Evolutionary conservation across 1,140 invertebrate genomes (phyloP).

Genomic region (Pectinophora gossypiella): DNA sequence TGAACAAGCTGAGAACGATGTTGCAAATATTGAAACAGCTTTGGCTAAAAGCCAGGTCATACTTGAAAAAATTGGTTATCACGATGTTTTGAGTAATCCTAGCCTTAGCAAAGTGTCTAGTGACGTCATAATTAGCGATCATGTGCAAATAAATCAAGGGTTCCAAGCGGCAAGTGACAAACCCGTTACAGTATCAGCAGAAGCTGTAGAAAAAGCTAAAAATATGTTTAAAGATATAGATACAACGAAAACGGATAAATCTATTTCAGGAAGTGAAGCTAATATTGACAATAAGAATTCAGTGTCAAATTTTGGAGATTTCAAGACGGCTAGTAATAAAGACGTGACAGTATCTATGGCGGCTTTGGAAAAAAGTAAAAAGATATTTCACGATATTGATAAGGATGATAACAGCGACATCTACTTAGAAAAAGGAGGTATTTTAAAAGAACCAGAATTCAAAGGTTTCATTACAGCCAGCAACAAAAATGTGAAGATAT

Average conservation of each 20-base stretch:
- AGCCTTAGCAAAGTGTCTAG: too few relatives aligned
- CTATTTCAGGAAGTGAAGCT: too few relatives aligned
- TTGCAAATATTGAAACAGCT: too few relatives aligned
- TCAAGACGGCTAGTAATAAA: slow-evolving; percentile 39
- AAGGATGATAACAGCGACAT: not conserved
- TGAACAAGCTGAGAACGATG: too few relatives aligned
- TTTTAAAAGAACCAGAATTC: slow-evolving; percentile 9
- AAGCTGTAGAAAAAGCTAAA: slow-evolving; percentile 39
- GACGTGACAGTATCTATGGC: slow-evolving; percentile 34
- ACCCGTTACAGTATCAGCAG: slow-evolving; percentile 34
- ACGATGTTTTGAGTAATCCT: too few relatives aligned
- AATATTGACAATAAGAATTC: too few relatives aligned
- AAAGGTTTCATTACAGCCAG: slow-evolving; percentile 23
- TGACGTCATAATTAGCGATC: too few relatives aligned
- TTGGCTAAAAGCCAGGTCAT: too few relatives aligned
- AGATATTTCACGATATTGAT: slow-evolving; percentile 37
- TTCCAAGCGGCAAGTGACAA: slow-evolving; percentile 41
- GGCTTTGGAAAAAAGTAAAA: slow-evolving; percentile 37
- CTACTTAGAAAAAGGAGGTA: not conserved
- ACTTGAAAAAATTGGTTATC: too few relatives aligned
- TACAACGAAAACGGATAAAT: slow-evolving; percentile 4
- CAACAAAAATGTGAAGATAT: slow-evolving; percentile 42
- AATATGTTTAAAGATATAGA: slow-evolving; percentile 29
- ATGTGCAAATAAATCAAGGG: too few relatives aligned
- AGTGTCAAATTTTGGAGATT: slow-evolving; percentile 30